Base-by-base conservation (phyloP, 2,113 vertebrate genomes). In the Scomber japonicus region DNA sequence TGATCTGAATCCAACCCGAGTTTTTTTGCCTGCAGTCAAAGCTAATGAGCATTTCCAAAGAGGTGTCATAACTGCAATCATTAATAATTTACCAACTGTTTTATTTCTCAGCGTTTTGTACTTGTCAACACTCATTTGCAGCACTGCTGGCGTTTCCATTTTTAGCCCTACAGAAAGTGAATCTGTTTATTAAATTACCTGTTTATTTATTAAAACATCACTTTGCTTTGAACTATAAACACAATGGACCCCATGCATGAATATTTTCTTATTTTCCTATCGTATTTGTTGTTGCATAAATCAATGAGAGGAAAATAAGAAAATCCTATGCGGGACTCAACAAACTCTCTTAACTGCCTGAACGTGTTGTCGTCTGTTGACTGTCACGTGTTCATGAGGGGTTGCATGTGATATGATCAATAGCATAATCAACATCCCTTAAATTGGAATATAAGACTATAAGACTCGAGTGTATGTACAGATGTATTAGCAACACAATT, bases 81-180 rank as follows among this genome's bases (percentile, higher is more conserved):
- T 84, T 63, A 69, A 62, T 77, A 67, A 78, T 83, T 71, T 48
- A 78, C 16, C 4, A 27, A 45, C 63, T 66, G 17, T 57, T 63
- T 60, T 46, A 71, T 74, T 45, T 72, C 5, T 31, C 55, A 53
- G 35, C 54, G 16, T 63, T 71, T 64, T 55, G 8, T 65, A 67
- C 30, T 57, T 27, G 31, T 73, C 55, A 74, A 56, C 49, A 65
- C 27, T 55, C 50, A 77, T 72, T 73, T 71, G 48, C 31, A 45
- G 49, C 21, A 40, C 54, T 46, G 54, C 19, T 54, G 14, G 13
- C 11, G 21, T 55, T 78, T 70, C 13, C 57, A 44, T 56, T 68
- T 45, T 51, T 21, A 62, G 40, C 24, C 24, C 46, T 27, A 17
- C 31, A 67, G 61, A 21, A 50, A 61, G 11, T 35, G 50, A 53